Conservation (phyloP, 1,140 invertebrate genomes). For the Melanaphis sacchari region DNA sequence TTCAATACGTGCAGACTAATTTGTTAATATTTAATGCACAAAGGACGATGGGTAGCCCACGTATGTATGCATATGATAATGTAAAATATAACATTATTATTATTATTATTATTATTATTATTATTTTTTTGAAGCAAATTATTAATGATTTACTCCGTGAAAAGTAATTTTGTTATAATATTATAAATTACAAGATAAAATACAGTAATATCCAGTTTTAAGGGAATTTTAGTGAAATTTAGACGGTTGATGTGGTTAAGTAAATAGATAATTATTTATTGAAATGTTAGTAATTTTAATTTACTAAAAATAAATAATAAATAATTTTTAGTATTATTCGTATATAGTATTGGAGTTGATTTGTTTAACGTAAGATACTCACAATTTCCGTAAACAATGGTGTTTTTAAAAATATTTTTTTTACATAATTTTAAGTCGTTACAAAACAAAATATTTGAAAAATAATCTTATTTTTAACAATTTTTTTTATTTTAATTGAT, state of each 20-base stretch:
- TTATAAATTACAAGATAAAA: not conserved
- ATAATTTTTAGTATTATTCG: too few species aligned
- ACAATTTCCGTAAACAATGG: not conserved
- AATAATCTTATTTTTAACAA: too few species aligned
- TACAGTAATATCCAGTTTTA: not conserved
- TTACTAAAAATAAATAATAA: not conserved
- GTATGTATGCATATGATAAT: not conserved
- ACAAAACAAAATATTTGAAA: too few species aligned
- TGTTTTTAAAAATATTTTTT: not conserved
- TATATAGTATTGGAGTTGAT: too few species aligned
- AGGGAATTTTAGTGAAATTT: not conserved
- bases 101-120: too few species aligned
- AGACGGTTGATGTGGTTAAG: not conserved
- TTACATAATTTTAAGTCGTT: too few species aligned
- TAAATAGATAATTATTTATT: not conserved
- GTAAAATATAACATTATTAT: not conserved
- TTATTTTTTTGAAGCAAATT: not conserved
- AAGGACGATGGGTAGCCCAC: not conserved
- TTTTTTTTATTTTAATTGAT: too few species aligned
- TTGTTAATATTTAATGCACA: constrained; percentile 47
- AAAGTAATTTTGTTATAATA: not conserved
- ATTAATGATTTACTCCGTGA: not conserved
- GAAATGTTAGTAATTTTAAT: too few species aligned
- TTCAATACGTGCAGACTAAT: constrained; percentile 49
- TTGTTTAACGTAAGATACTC: not conserved